These are phyloP conservation scores for Protosalanx chinensis DNA, from an alignment of 2,797 vertebrate species.

Conservation along the genomic window DNA sequence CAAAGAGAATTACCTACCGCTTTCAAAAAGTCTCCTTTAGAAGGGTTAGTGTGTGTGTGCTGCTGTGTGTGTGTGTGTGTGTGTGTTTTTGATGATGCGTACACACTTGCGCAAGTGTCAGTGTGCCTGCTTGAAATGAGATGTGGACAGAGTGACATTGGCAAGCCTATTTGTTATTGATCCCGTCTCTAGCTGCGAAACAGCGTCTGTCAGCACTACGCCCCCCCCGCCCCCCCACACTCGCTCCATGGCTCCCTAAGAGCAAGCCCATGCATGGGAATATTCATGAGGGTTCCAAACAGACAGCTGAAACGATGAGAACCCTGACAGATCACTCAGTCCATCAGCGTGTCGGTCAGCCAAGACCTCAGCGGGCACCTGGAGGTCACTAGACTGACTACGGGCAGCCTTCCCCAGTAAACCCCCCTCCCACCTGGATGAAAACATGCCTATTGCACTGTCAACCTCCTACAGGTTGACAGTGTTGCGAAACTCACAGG, in stretches of 20 bases:
- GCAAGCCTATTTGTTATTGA: slow-evolving; percentile 12
- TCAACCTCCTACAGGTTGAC: too few species aligned
- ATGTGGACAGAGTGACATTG: slow-evolving; percentile 34
- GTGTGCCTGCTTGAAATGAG: slow-evolving; percentile 24
- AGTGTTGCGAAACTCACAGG: too few species aligned
- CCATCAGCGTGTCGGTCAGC: slow-evolving; percentile 23
- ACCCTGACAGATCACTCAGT: slow-evolving; percentile 6
- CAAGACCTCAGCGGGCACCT: background rate
- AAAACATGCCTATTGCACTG: too few species aligned
- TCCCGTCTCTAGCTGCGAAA: slow-evolving; percentile 40
- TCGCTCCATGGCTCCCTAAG: slow-evolving; percentile 33
- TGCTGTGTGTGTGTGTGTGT: slow-evolving; percentile 16
- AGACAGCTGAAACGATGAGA: background rate
- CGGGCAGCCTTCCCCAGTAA: too few species aligned
- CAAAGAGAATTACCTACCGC: background rate
- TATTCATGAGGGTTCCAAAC: slow-evolving; percentile 48
- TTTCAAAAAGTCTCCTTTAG: background rate
- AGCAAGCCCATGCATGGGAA: slow-evolving; percentile 49
- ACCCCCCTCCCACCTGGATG: too few species aligned
- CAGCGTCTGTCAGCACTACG: slow-evolving; percentile 63
- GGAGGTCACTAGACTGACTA: background rate
- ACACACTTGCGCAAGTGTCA: slow-evolving; percentile 12
- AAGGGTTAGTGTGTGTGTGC: background rate
- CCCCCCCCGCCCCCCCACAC: slow-evolving; percentile 26
- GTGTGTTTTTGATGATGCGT: slow-evolving; percentile 22